phyloP scores from a whole-genome alignment of 1,140 invertebrate genomes.

The Tetranychus urticae region DNA sequence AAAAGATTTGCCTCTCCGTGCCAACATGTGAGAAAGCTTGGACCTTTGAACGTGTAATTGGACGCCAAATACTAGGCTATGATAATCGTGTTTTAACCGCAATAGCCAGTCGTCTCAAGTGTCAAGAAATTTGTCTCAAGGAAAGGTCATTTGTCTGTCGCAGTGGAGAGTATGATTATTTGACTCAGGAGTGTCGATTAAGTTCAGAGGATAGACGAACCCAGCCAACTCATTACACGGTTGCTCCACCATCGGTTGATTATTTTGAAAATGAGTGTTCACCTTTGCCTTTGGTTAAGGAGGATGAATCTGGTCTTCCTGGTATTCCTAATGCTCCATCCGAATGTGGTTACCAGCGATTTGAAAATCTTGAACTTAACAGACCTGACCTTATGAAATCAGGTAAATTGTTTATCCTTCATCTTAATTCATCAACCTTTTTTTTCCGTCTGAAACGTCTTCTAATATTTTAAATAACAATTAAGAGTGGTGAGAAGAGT shows the following conservation, averaged over 20 bases:
- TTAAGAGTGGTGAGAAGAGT: too few species aligned
- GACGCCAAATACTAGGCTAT: constrained; percentile 22
- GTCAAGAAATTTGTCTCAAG: constrained; percentile 25
- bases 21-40: constrained; percentile 17
- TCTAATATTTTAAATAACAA: too few species aligned
- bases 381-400: constrained; percentile 11
- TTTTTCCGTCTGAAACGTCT: background rate
- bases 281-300: background rate
- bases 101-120: constrained; percentile 21
- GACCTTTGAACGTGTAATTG: constrained; percentile 22
- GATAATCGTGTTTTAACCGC: constrained; percentile 18
- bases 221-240: constrained; percentile 20
- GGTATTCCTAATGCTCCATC: constrained; percentile 18
- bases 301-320: background rate
- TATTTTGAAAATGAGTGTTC: constrained; percentile 28
- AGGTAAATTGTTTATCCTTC: background rate
- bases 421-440: background rate
- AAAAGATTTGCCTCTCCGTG: constrained; percentile 12
- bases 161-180: constrained; percentile 23
- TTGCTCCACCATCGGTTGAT: constrained; percentile 21
- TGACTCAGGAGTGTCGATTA: constrained; percentile 22
- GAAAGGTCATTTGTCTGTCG: constrained; percentile 27
- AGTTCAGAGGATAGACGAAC: constrained; percentile 22
- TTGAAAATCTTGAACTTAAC: constrained; percentile 13
- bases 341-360: constrained; percentile 13